Percentiles rank a stretch among this genome's conserved stretches.
These are phyloP conservation scores for Progne subis DNA, from an alignment of 2,113 vertebrate genomes.

Conservation along the genomic window DNA sequence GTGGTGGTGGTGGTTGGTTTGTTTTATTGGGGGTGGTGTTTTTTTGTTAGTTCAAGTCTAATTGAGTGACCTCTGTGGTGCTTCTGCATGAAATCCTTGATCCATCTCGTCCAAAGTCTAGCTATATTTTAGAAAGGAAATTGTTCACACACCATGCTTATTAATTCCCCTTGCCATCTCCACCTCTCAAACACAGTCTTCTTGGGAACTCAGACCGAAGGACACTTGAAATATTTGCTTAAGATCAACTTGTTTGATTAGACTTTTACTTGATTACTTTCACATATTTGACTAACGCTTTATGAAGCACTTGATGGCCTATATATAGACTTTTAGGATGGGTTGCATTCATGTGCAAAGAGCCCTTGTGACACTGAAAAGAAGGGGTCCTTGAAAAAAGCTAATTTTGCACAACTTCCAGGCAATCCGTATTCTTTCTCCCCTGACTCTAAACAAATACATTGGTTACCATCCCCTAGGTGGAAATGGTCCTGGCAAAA, in stretches of 20 bases:
- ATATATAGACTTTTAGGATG: not conserved
- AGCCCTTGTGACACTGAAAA: not conserved
- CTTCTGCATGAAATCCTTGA: conserved; percentile 7
- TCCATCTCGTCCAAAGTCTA: not conserved
- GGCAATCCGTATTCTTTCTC: not conserved
- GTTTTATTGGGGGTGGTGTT: not conserved
- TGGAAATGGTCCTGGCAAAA: not conserved
- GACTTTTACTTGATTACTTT: conserved; percentile 55
- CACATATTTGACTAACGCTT: conserved; percentile 1
- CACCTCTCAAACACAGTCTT: not conserved
- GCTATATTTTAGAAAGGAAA: not conserved
- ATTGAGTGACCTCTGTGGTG: not conserved
- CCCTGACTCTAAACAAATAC: not conserved
- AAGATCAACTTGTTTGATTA: conserved; percentile 54
- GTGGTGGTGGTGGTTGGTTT: no score
- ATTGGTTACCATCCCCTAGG: not conserved
- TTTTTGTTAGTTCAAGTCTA: not conserved
- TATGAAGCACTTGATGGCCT: not conserved
- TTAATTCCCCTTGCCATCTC: not conserved
- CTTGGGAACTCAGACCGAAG: conserved; percentile 27
- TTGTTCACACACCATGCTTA: not conserved
- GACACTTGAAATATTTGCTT: conserved; percentile 46
- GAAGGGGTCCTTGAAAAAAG: not conserved
- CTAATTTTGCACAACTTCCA: not conserved
- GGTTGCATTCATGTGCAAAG: not conserved